Conservation (phyloP, 2,113 vertebrate genomes). For the Semicossyphus pulcher region DNA sequence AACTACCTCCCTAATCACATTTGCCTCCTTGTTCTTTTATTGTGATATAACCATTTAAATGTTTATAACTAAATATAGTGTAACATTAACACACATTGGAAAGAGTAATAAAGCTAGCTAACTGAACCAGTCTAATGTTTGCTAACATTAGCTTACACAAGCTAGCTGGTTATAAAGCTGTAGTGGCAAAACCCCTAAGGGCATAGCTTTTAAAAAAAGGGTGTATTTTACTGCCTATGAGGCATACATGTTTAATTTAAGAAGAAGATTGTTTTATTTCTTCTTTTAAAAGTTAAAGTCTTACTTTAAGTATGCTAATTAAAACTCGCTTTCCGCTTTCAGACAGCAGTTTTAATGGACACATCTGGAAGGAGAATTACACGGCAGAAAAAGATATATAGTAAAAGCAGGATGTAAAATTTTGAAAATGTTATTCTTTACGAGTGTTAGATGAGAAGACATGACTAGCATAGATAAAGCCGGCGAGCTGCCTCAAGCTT, state of each 20-base stretch:
- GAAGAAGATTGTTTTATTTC: background rate
- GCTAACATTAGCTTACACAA: too few species aligned
- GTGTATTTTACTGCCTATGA: background rate
- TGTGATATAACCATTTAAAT: too few species aligned
- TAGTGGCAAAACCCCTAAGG: background rate
- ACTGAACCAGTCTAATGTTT: background rate
- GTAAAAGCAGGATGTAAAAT: constrained; percentile 5
- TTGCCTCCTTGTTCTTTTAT: too few species aligned
- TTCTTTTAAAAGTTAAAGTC: background rate
- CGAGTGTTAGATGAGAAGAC: too few species aligned
- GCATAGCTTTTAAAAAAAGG: too few species aligned
- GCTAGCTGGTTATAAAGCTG: background rate
- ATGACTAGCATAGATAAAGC: too few species aligned
- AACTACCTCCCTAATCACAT: too few species aligned
- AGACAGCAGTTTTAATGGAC: background rate
- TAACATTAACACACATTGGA: too few species aligned
- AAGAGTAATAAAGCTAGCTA: background rate
- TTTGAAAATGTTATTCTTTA: too few species aligned
- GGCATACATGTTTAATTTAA: background rate
- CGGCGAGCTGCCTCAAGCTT: too few species aligned
- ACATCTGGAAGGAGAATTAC: background rate
- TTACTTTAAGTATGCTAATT: background rate
- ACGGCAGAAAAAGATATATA: background rate
- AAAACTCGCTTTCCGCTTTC: background rate
- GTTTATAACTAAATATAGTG: too few species aligned